Conservation (phyloP, 2,113 vertebrate species). For the Pteropus alecto region DNA sequence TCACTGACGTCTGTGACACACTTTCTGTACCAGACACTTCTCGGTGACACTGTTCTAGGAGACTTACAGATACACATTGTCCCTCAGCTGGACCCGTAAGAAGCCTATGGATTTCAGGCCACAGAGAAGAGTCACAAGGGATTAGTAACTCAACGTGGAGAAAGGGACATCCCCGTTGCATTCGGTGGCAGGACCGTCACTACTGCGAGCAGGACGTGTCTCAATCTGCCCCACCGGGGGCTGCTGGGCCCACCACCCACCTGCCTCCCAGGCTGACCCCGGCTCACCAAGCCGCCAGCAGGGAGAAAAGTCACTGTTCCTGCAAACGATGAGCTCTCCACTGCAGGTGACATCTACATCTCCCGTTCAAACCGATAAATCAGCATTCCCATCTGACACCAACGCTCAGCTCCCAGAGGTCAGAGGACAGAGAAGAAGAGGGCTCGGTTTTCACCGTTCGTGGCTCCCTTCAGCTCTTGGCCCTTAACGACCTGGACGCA, state of each 20-base stretch:
- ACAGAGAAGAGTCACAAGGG: neutral
- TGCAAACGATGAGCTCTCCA: fast-evolving
- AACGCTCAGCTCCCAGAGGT: fast-evolving
- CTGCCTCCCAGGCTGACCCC: neutral
- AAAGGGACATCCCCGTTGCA: fast-evolving
- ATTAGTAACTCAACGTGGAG: fast-evolving
- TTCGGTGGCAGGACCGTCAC: fast-evolving
- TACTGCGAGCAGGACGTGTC: fast-evolving
- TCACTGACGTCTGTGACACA: fast-evolving
- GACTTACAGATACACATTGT: fast-evolving
- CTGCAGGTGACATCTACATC: fast-evolving
- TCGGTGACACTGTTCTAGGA: fast-evolving
- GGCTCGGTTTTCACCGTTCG: too few species aligned
- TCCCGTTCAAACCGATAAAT: fast-evolving
- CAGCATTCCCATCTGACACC: neutral
- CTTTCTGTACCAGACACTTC: fast-evolving
- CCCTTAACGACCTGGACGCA: neutral
- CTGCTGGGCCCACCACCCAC: fast-evolving
- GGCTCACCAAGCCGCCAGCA: fast-evolving
- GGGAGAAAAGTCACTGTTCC: neutral
- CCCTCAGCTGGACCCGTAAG: fast-evolving
- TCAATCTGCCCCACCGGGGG: fast-evolving
- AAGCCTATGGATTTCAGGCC: fast-evolving
- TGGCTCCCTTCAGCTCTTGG: too few species aligned
- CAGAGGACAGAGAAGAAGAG: too few species aligned